Percentiles rank a stretch among this genome's conserved stretches.
Conservation (phyloP, 2,113 vertebrate genomes). For the Aramus guarauna region DNA sequence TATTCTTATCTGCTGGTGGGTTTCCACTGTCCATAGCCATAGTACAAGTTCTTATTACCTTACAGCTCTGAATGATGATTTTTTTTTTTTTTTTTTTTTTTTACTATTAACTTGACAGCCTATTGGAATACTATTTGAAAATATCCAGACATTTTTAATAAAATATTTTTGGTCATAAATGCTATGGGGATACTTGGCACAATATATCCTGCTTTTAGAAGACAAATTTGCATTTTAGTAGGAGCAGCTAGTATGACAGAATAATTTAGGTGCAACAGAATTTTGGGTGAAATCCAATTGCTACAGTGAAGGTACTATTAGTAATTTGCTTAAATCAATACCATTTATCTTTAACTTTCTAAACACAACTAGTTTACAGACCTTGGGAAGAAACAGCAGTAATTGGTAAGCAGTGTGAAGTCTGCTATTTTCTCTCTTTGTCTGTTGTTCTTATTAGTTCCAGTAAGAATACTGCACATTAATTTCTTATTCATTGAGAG, state of each 20-base stretch:
- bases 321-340: conserved; percentile 46
- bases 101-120: not conserved
- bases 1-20: not conserved
- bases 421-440: not conserved
- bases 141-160: conserved; percentile 27
- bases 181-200: not conserved
- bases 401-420: not conserved
- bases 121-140: conserved; percentile 35
- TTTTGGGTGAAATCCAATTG: conserved; percentile 42
- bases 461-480: not conserved
- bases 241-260: conserved; percentile 24
- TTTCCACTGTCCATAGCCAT: not conserved
- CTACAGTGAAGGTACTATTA: conserved; percentile 1
- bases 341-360: conserved; percentile 42
- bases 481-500: not conserved
- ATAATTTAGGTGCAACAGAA: conserved; percentile 44
- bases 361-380: not conserved
- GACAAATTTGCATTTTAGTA: conserved; percentile 42
- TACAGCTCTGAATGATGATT: not conserved
- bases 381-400: not conserved
- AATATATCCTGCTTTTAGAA: conserved; percentile 28
- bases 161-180: conserved; percentile 47
- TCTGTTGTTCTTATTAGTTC: not conserved
- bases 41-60: not conserved
- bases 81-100: not conserved